Evolutionary conservation across 2,797 vertebrate species (phyloP).

Genomic region (Lophura swinhoii): DNA sequence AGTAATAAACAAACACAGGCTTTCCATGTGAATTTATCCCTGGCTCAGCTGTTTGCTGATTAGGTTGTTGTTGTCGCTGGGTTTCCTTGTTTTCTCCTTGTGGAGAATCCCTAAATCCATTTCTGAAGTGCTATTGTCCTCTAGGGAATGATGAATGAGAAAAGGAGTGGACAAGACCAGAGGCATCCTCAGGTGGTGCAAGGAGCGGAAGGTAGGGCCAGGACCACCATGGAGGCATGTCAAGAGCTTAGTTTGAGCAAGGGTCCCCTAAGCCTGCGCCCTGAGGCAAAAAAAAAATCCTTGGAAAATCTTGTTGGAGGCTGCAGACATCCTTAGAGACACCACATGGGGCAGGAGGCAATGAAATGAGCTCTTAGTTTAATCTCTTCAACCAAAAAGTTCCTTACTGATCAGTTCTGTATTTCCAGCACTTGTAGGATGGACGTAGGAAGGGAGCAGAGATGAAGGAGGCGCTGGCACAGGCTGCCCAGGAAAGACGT

Average conservation of each 20-base stretch:
- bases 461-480: not conserved
- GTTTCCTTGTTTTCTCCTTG: slow-evolving; percentile 74
- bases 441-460: not conserved
- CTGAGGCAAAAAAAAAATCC: not conserved
- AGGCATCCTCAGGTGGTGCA: not conserved
- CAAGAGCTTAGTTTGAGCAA: not conserved
- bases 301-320: not conserved
- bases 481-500: too few species aligned
- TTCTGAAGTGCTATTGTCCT: slow-evolving; percentile 54
- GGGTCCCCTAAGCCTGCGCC: not conserved
- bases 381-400: not conserved
- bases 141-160: slow-evolving; percentile 33
- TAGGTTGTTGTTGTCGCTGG: slow-evolving; percentile 65
- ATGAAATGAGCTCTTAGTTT: not conserved
- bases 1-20: slow-evolving; percentile 77
- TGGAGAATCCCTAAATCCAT: slow-evolving; percentile 39
- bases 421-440: not conserved
- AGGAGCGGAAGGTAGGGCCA: not conserved
- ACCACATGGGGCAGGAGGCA: not conserved
- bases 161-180: not conserved
- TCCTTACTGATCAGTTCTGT: not conserved
- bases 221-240: not conserved
- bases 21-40: slow-evolving; percentile 72
- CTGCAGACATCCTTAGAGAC: not conserved
- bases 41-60: slow-evolving; percentile 73